Evolutionary conservation across 2,113 vertebrate species (phyloP).

Genomic region (Agapornis roseicollis): DNA sequence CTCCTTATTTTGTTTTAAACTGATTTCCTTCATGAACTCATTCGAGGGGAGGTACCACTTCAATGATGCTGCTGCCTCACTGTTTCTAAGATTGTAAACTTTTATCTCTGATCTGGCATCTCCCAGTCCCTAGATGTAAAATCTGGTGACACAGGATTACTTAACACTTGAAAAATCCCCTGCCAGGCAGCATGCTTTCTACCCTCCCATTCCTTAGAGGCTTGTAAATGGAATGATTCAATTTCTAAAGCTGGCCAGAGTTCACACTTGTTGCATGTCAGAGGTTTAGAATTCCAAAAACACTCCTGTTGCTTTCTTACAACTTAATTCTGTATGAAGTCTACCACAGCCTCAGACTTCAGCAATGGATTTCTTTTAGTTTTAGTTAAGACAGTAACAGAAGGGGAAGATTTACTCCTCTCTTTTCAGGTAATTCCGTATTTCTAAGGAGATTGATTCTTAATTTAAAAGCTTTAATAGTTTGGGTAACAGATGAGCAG

Average conservation of each 20-base stretch:
- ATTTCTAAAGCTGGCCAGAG: constrained; percentile 48
- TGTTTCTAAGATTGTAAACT: neutral
- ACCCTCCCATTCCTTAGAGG: constrained; percentile 72
- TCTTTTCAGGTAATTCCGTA: neutral
- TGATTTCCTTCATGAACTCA: neutral
- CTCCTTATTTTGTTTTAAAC: neutral
- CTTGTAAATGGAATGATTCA: constrained; percentile 73
- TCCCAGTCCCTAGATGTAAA: constrained; percentile 57
- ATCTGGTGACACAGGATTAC: constrained; percentile 76
- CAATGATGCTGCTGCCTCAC: neutral
- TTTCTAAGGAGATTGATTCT: neutral
- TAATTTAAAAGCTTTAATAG: neutral
- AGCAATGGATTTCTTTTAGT: neutral
- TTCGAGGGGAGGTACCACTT: neutral
- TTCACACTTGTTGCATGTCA: constrained; percentile 47
- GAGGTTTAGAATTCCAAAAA: constrained; percentile 42
- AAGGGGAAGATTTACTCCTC: neutral
- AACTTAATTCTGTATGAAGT: neutral
- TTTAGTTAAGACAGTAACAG: neutral
- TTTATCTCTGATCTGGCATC: constrained; percentile 8
- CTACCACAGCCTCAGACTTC: neutral
- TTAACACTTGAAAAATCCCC: constrained; percentile 76
- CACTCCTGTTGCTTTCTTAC: neutral
- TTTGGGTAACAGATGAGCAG: neutral
- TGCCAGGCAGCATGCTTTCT: constrained; percentile 56